These are phyloP conservation scores for Polyploca ridens DNA, from an alignment of 2,888 invertebrate species.

Conservation along the genomic window DNA sequence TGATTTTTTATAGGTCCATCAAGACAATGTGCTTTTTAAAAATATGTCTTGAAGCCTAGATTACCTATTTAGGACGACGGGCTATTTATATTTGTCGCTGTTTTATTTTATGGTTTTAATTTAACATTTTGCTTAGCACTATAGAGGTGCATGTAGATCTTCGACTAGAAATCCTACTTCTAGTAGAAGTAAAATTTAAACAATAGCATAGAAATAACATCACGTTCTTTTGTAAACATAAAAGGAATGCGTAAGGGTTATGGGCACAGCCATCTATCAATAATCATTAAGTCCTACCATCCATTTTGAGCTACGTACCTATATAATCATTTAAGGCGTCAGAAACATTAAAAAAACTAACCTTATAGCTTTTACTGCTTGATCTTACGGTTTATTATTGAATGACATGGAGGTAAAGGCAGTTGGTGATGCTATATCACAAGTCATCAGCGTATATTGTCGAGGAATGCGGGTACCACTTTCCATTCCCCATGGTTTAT, in stretches of 20 bases:
- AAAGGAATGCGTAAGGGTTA: slow-evolving; percentile 5
- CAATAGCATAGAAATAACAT: not conserved
- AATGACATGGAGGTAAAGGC: not conserved
- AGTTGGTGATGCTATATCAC: not conserved
- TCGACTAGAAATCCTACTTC: no score
- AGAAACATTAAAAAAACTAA: not conserved
- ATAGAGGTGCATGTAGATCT: no score
- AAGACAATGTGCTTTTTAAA: no score
- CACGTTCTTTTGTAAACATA: not conserved
- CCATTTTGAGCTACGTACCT: not conserved
- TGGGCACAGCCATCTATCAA: not conserved
- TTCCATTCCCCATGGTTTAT: slow-evolving; percentile 40
- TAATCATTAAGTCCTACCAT: not conserved
- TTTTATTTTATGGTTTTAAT: no score
- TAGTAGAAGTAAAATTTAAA: not conserved
- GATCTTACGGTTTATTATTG: not conserved
- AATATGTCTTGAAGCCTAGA: no score
- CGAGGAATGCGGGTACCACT: slow-evolving; percentile 52
- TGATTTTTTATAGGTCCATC: no score
- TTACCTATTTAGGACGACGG: no score
- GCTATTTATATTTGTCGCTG: no score
- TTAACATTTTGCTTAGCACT: no score
- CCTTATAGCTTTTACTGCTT: not conserved
- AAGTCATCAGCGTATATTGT: slow-evolving; percentile 2
- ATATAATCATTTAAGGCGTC: not conserved